Evolutionary conservation across 1,140 invertebrate species (phyloP), one percentile per base, ranked within the genome.

Genomic region (Aphidius gifuensis): DNA sequence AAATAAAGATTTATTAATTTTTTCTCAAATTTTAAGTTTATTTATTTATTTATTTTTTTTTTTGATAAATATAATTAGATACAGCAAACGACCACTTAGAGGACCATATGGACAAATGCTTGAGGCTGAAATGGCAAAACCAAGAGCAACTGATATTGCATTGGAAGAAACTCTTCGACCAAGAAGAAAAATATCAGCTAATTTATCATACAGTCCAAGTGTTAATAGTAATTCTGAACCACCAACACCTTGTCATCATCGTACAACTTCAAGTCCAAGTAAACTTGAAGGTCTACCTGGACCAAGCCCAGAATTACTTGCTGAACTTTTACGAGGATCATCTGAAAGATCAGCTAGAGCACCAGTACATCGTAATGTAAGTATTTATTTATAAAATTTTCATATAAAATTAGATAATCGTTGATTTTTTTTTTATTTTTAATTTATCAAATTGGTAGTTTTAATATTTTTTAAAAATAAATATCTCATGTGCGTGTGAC

Each of bases 41-140:
- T 32, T 32, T 32, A 3, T 32, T 32, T 32, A 3, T 32, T 32
- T 32, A 3, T 32, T 32, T 32, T 1, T 32, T 32, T 32, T 32
- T 3, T 3, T 44, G 55, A 6, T 53, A 58, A 38, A 58, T 46
- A 32, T 32, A 54, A 32, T 44, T 32, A 80, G 89, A 5, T 92
- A 90, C 69, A 88, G 86, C 8, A 91, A 92, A 74, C 78, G 90
- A 16, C 90, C 90, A 0, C 76, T 92, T 1, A 81, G 90, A 21
- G 91, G 90, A 6, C 91, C 91, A 5, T 92, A 92, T 69, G 90
- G 90, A 0, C 88, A 91, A 74, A 92, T 92, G 90, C 79, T 92
- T 9, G 90, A 92, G 73, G 88, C 89, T 3, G 90, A 92, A 77
- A 91, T 92, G 87, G 90, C 88, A 54, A 90, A 90, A 71, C 86